A percentile compares a stretch with the other conserved stretches of the same genome.
phyloP scores from a whole-genome alignment of 1,140 invertebrate genomes.

The Parapsyche elsis region DNA sequence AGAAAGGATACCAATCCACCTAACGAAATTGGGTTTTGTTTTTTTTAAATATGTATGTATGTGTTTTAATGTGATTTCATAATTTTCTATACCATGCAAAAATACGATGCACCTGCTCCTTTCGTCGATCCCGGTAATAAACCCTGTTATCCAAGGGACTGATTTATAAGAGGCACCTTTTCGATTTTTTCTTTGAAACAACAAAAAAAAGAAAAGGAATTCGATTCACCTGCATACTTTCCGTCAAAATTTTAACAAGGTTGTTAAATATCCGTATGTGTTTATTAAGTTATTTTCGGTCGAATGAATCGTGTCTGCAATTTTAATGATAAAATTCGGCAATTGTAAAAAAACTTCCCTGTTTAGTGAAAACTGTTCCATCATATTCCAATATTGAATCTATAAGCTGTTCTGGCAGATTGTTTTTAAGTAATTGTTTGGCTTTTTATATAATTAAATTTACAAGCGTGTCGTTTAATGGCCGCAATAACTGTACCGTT shows the following conservation, averaged over 20 bases:
- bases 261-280: neutral
- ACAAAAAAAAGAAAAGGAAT: neutral
- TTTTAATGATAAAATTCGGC: too few species aligned
- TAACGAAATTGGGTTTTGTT: too few species aligned
- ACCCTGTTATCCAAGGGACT: constrained; percentile 3
- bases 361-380: too few species aligned
- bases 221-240: constrained; percentile 19
- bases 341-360: too few species aligned
- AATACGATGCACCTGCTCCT: constrained; percentile 26
- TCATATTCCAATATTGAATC: too few species aligned
- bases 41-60: neutral
- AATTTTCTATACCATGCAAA: constrained; percentile 5
- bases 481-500: too few species aligned
- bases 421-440: too few species aligned
- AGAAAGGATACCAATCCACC: neutral
- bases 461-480: too few species aligned
- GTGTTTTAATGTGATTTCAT: neutral
- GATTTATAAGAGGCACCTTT: neutral
- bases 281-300: neutral
- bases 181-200: too few species aligned
- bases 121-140: constrained; percentile 8
- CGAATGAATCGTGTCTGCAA: neutral
- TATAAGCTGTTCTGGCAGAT: too few species aligned
- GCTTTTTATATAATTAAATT: too few species aligned
- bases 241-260: neutral